Evolutionary conservation across 2,113 vertebrate genomes (phyloP).

Genomic region (Mungos mungo): DNA sequence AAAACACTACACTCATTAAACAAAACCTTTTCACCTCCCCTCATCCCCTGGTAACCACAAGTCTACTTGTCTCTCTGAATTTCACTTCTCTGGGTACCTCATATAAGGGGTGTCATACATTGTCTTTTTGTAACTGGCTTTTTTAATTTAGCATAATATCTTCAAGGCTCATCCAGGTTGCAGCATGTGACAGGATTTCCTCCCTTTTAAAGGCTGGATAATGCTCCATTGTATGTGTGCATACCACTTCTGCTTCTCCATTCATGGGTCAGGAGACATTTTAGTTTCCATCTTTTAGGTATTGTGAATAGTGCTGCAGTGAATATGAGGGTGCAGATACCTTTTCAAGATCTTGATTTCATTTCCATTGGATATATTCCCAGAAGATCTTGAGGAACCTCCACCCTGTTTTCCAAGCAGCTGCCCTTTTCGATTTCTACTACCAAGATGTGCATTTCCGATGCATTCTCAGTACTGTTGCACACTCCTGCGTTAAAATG

Average conservation of each 20-base stretch:
- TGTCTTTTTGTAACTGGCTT: background rate
- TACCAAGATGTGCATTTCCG: background rate
- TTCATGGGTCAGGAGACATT: too few relatives aligned
- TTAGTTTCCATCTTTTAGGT: background rate
- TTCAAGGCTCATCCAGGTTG: background rate
- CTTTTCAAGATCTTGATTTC: background rate
- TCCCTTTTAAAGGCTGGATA: background rate
- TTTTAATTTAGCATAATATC: background rate
- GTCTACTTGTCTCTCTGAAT: background rate
- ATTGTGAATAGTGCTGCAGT: background rate
- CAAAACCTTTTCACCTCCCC: background rate
- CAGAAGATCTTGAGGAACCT: background rate
- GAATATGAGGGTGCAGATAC: background rate
- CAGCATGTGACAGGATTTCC: background rate
- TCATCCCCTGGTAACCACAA: background rate
- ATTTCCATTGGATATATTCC: background rate
- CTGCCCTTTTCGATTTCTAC: background rate
- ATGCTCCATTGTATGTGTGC: background rate
- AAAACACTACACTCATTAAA: background rate
- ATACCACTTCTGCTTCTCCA: background rate
- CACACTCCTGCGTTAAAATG: background rate
- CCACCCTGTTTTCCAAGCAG: background rate
- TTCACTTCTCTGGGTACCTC: background rate
- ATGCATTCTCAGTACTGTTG: accelerated
- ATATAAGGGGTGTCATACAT: background rate